These are phyloP conservation scores for Tethea ocularis DNA, from an alignment of 2,888 invertebrate genomes.

Conservation along the genomic window DNA sequence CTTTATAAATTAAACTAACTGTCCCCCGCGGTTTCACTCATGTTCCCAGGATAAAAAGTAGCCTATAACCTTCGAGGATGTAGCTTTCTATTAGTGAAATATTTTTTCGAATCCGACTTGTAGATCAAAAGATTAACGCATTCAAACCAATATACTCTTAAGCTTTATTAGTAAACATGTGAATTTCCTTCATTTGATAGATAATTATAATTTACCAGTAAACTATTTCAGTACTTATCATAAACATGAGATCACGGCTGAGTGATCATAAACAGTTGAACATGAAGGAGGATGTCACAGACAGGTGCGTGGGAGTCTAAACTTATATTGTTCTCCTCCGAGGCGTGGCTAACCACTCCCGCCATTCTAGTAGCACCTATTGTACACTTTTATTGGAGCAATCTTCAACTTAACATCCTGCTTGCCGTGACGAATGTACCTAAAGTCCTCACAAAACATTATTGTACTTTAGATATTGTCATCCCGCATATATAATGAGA, in stretches of 20 bases:
- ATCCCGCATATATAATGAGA: slow-evolving; percentile 5
- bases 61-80: too few species aligned
- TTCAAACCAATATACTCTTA: too few species aligned
- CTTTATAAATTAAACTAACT: too few species aligned
- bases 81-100: too few species aligned
- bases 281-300: slow-evolving; percentile 5
- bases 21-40: too few species aligned
- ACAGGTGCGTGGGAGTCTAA: slow-evolving; percentile 40
- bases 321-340: slow-evolving; percentile 22
- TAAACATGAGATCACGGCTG: neutral
- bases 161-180: too few species aligned
- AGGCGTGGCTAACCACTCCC: slow-evolving; percentile 42
- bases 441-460: slow-evolving; percentile 9
- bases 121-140: too few species aligned
- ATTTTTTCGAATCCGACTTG: too few species aligned
- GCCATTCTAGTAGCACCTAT: slow-evolving; percentile 39
- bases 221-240: neutral
- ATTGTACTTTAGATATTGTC: neutral
- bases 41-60: too few species aligned
- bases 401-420: slow-evolving; percentile 23
- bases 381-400: slow-evolving; percentile 45
- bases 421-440: slow-evolving; percentile 13
- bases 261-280: neutral
- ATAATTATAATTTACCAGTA: neutral
- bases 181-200: too few species aligned